These are phyloP conservation scores for Podotricha telesiphe DNA, from an alignment of 2,888 invertebrate species.

Conservation along the genomic window DNA sequence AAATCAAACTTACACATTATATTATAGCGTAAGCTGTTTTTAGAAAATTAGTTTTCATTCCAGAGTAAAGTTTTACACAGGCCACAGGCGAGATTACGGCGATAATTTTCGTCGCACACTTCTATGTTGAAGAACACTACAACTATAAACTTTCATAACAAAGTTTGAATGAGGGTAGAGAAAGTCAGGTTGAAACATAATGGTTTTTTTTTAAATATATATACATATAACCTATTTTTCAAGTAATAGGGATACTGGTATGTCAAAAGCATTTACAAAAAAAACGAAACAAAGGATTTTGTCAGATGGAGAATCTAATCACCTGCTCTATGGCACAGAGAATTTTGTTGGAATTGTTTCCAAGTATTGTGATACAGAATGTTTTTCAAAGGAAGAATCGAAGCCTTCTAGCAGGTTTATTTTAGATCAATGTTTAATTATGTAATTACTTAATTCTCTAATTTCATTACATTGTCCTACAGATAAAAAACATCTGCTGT, in stretches of 20 bases:
- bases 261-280: too few relatives aligned
- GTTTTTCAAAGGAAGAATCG: background rate
- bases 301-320: background rate
- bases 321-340: background rate
- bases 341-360: background rate
- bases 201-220: slow-evolving; percentile 1
- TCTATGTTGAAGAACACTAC: slow-evolving; percentile 10
- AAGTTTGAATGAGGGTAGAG: background rate
- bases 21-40: background rate
- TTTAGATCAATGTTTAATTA: background rate
- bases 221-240: too few relatives aligned
- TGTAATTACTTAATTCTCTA: background rate
- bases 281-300: too few relatives aligned
- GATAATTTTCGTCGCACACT: slow-evolving; percentile 8
- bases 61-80: background rate
- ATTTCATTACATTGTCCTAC: background rate
- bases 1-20: background rate
- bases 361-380: background rate
- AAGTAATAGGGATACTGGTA: too few relatives aligned
- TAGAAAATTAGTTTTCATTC: slow-evolving; percentile 5
- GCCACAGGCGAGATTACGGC: slow-evolving; percentile 9
- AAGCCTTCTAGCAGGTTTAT: background rate
- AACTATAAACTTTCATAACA: slow-evolving; percentile 16
- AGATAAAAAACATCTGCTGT: background rate
- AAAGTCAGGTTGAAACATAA: slow-evolving; percentile 13